phyloP scores from a whole-genome alignment of 2,888 invertebrate genomes.

The Schrankia costaestrigalis region DNA sequence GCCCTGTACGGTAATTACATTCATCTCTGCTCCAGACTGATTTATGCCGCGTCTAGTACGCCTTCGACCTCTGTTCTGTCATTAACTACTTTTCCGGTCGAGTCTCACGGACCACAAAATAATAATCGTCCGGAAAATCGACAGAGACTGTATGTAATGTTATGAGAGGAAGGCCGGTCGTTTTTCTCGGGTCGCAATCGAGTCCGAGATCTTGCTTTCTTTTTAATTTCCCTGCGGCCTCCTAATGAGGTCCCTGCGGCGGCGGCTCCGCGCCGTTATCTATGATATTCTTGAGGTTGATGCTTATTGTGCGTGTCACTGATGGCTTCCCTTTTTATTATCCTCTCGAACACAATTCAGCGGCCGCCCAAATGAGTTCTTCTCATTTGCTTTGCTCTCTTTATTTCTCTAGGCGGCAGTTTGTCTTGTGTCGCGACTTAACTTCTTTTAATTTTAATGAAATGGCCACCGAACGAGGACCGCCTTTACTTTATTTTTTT shows the following conservation, averaged over 20 bases:
- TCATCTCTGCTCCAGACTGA: slow-evolving; percentile 66
- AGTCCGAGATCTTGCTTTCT: slow-evolving; percentile 80
- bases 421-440: slow-evolving; percentile 74
- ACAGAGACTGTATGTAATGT: slow-evolving; percentile 79
- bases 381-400: slow-evolving; percentile 78
- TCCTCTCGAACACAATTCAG: slow-evolving; percentile 80
- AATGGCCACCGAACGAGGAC: slow-evolving; percentile 48
- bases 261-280: slow-evolving; percentile 71
- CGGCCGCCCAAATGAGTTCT: slow-evolving; percentile 76
- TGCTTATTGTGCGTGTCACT: slow-evolving; percentile 82
- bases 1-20: slow-evolving; percentile 60
- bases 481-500: slow-evolving; percentile 42
- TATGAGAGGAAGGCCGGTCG: slow-evolving; percentile 75
- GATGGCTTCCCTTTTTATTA: slow-evolving; percentile 80
- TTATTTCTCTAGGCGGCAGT: slow-evolving; percentile 79
- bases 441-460: slow-evolving; percentile 71
- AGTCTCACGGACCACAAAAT: slow-evolving; percentile 80
- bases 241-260: slow-evolving; percentile 78
- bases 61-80: slow-evolving; percentile 52
- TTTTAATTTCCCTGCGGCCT: slow-evolving; percentile 81
- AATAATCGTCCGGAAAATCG: slow-evolving; percentile 81
- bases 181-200: slow-evolving; percentile 75
- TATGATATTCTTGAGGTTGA: slow-evolving; percentile 82
- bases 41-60: slow-evolving; percentile 52
- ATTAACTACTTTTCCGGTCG: slow-evolving; percentile 70